Evolutionary conservation across 2,797 vertebrate genomes (phyloP), one percentile per base, ranked within the genome.

Genomic region (Sibirionetta formosa): DNA sequence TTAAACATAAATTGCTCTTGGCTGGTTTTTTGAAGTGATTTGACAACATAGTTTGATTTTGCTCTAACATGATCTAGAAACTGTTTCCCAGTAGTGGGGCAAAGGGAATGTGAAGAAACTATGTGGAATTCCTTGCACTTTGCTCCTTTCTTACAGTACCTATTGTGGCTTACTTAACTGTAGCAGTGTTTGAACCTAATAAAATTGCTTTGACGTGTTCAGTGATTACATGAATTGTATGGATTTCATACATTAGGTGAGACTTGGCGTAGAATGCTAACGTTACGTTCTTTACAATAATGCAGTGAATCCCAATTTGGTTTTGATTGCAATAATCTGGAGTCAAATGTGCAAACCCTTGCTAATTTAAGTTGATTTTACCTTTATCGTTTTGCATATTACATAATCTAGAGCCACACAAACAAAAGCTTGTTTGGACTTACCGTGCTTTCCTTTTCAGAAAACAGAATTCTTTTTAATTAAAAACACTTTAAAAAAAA

Each of bases 381-480:
- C 79, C 94, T 97, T 96, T 96, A 94, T 82, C 71, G 1, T 83
- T 96, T 95, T 95, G 93, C 82, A 77, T 87, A 82, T 86, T 96
- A 90, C n/a, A 51, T 93, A 96, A 96, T 94, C 91, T 88, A 81
- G 87, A 96, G 60, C 82, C 94, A 90, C 90, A 93, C 76, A 96
- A 93, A 94, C 95, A 96, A 97, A 94, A 95, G 70, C 91, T 95
- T 97, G 97, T 97, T 97, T 97, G 95, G 97, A 97, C 97, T 97
- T 95, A 91, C 93, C 12, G 5, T 90, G 94, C 87, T 95, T 97
- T 96, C 95, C 95, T 97, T 98, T 97, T 96, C 95, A 96, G 97
- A 97, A 97, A 97, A 97, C 97, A 98, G 97, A 98, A 97, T 97
- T 97, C 96, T 98, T 97, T 98, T 98, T 98, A 98, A 98, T 98